Base-by-base conservation (phyloP, 2,113 vertebrate genomes). In the Rhinoderma darwinii region DNA sequence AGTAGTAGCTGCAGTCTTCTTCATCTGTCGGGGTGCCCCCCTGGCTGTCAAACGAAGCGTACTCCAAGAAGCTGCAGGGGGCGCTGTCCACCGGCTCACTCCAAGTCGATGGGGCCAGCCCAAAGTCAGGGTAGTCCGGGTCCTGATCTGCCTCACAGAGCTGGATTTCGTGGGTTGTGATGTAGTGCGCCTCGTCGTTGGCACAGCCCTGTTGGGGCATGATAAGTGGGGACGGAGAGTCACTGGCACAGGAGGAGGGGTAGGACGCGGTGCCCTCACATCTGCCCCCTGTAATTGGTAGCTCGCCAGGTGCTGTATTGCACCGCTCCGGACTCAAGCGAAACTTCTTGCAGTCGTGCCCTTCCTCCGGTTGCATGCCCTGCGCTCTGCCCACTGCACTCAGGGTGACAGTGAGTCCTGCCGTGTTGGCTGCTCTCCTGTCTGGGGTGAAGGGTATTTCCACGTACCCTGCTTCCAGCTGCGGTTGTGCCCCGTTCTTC, bases 91-190 rank as follows among this genome's bases (percentile, higher is more conserved):
- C 96, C 18, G 95, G 90, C 86, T 97, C 96, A 39, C 50, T 82
- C 96, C 97, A 98, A 88, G 91, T 91, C 77, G 96, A 96, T 79
- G 94, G 92, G 83, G 94, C 93, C 87, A 94, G 89, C 41, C 94
- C 96, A 86, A 92, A 92, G 0, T 95, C 96, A 22, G 95, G 93
- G 70, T 97, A 96, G 51, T 89, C 90, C 78, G 94, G 94, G 81
- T 97, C 97, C 80, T 97, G 96, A 63, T 98, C 98, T 22, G 96
- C 94, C 90, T 99, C 98, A 0, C 94, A 95, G 74, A 99, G 95
- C 90, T 97, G 96, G 89, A 99, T 99, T 90, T 97, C 97, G 79
- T 97, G 98, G 39, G 97, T 99, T 89, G 96, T 98, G 83, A 99
- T 99, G 86, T 96, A 99, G 90, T 98, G 97, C 41, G 95, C 94